Evolutionary conservation across 2,797 vertebrate species (phyloP).

Genomic region (Dipus sagitta): DNA sequence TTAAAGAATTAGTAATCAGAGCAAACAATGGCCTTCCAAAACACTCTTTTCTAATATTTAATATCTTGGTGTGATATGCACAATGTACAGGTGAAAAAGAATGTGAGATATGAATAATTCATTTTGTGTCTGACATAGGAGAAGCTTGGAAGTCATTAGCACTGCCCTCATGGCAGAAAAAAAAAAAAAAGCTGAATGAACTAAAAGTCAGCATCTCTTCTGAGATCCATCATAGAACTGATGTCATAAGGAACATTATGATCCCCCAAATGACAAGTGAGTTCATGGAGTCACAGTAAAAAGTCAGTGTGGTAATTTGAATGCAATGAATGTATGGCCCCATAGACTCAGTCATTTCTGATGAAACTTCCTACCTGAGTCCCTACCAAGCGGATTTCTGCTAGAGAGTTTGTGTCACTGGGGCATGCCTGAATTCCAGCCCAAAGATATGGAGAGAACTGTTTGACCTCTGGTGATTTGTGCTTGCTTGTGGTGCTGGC

Average conservation of each 20-base stretch:
- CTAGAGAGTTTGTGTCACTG: no score
- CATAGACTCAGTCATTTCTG: no score
- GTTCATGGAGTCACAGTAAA: not conserved
- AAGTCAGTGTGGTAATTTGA: not conserved
- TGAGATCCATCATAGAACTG: not conserved
- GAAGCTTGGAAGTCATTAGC: conserved; percentile 1
- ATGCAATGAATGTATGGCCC: not conserved
- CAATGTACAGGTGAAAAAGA: not conserved
- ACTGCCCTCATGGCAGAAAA: not conserved
- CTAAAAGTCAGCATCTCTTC: not conserved
- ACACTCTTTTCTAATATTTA: not conserved
- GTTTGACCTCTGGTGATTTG: no score
- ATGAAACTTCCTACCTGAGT: no score
- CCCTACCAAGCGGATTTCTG: no score
- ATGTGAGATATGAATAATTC: conserved; percentile 11
- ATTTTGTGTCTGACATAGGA: not conserved
- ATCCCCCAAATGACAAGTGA: not conserved
- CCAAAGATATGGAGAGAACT: no score
- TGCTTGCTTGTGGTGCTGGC: no score
- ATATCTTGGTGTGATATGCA: conserved; percentile 2
- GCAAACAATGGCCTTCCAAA: not conserved
- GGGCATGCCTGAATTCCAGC: no score
- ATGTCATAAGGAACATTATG: not conserved
- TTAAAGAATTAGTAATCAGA: not conserved
- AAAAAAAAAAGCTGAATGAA: not conserved